phyloP scores from a whole-genome alignment of 2,113 vertebrate species.

The Choloepus hoffmanni region DNA sequence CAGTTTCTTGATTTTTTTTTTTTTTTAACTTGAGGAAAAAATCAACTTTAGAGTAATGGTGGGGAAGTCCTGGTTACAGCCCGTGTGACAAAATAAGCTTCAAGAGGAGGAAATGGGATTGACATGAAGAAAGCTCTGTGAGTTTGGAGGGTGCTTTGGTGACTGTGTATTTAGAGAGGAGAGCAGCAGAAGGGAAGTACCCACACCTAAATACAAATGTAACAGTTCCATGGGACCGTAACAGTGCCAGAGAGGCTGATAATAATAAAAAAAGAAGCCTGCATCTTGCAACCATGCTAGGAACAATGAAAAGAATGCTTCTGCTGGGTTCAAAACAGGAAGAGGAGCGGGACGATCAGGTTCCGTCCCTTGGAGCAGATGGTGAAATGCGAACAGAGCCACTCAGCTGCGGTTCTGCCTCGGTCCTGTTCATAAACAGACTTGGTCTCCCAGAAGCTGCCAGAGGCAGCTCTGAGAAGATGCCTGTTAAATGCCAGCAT shows the following conservation, averaged over 20 bases:
- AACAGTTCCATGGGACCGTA: not conserved
- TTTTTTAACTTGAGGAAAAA: not conserved
- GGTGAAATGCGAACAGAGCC: too few species aligned
- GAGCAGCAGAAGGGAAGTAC: not conserved
- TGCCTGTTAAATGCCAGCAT: not conserved
- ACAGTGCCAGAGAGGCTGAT: not conserved
- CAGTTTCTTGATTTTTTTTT: not conserved
- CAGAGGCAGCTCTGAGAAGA: not conserved
- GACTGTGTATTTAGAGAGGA: not conserved
- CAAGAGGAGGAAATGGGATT: not conserved
- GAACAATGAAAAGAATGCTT: constrained; percentile 54
- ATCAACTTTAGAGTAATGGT: not conserved
- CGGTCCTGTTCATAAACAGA: too few species aligned
- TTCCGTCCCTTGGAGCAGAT: too few species aligned
- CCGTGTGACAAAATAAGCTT: not conserved
- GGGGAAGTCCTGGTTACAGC: not conserved
- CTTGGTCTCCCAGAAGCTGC: not conserved
- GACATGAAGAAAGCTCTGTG: not conserved
- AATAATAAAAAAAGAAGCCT: not conserved
- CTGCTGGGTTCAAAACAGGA: constrained; percentile 60
- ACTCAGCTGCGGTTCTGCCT: too few species aligned
- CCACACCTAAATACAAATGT: not conserved
- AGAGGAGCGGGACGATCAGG: not conserved
- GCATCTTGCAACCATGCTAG: constrained; percentile 2
- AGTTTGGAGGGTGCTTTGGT: not conserved